Base-by-base conservation (phyloP, 2,113 vertebrate genomes). In the Petroica traversi region DNA sequence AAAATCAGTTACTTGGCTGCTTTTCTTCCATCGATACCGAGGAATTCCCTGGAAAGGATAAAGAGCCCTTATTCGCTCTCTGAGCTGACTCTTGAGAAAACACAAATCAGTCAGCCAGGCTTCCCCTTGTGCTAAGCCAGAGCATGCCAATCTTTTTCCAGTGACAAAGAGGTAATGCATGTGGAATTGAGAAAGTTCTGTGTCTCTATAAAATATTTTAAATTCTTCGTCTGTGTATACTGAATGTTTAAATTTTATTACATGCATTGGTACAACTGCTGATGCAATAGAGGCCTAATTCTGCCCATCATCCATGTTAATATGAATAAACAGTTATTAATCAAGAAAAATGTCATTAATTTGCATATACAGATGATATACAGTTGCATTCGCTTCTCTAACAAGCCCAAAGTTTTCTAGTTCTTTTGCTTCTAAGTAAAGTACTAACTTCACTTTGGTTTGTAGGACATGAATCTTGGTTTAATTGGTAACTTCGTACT, bases 401-500 rank as follows among this genome's bases (percentile, higher is more conserved):
- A 43, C 13, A 64, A 85, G 26, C 16, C 15, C 6, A 6, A 9
- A 33, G 17, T n/a, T 81, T 84, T 74, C 31, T 75, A 68, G 6
- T 79, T 92, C 16, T 78, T 87, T 66, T 69, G 34, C 43, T 88
- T 85, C 29, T 52, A 34, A 62, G 19, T 67, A 55, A 86, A 85
- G 43, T 86, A 48, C 63, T 58, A 77, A 85, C 79, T 94, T 92
- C 59, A 81, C 24, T 57, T 82, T 66, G 12, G 33, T 92, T 81
- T 59, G 15, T 46, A 52, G 71, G 40, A 64, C 28, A 13, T 34
- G 31, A 88, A 64, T 89, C 77, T 89, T 74, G 14, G 48, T 55
- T 96, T 95, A 93, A 95, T 87, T 52, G 64, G 36, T 93, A 89
- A 95, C 86, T 48, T 87, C 46, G 31, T 69, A 8, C 38, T 92